Conservation (phyloP, 2,797 vertebrate species). For the Myotis myotis region DNA sequence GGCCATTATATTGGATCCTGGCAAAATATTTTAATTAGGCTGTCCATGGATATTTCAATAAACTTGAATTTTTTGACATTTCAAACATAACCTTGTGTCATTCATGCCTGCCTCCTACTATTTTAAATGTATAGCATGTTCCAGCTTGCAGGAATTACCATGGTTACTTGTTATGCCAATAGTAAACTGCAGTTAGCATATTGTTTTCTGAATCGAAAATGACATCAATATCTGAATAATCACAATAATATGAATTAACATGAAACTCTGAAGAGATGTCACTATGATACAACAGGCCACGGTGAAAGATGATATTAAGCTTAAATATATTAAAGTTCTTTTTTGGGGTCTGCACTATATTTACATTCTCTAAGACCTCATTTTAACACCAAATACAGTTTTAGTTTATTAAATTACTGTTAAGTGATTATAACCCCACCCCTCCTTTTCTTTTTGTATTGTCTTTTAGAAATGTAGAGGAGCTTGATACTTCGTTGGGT, state of each 20-base stretch:
- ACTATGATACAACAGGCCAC: not conserved
- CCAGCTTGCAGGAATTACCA: conserved; percentile 69
- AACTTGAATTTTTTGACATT: conserved; percentile 70
- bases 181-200: conserved; percentile 42
- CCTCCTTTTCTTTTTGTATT: not conserved
- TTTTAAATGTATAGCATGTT: conserved; percentile 68
- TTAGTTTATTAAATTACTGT: conserved; percentile 34
- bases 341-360: not conserved
- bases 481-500: not conserved
- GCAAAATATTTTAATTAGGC: conserved; percentile 74
- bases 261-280: not conserved
- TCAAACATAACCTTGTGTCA: conserved; percentile 71
- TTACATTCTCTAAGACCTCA: conserved; percentile 17
- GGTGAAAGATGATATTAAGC: not conserved
- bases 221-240: conserved; percentile 31
- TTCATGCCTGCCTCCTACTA: conserved; percentile 47
- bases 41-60: conserved; percentile 66
- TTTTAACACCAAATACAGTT: not conserved
- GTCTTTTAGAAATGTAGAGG: not conserved
- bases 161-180: conserved; percentile 70
- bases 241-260: conserved; percentile 38
- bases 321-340: not conserved
- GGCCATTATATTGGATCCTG: conserved; percentile 53
- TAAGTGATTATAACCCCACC: not conserved
- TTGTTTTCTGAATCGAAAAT: conserved; percentile 48